Percentiles rank a stretch among this genome's conserved stretches.
phyloP scores from a whole-genome alignment of 2,888 invertebrate genomes.

The Hypselothyrea guttata region DNA sequence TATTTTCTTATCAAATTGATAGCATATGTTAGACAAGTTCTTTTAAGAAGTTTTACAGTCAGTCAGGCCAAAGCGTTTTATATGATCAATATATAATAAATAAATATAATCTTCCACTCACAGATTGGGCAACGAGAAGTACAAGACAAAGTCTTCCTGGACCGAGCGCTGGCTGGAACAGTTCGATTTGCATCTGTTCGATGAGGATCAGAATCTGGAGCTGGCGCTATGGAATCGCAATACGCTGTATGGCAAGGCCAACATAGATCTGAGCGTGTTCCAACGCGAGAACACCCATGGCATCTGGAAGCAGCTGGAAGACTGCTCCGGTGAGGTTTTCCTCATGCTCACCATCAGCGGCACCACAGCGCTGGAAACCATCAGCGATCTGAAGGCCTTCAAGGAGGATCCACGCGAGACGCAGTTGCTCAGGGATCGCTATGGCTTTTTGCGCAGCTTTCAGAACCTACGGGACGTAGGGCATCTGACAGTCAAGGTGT shows the following conservation, averaged over 20 bases:
- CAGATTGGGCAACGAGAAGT: slow-evolving; percentile 98
- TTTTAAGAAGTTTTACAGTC: too few species aligned
- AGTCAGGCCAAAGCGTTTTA: too few species aligned
- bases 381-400: slow-evolving; percentile 93
- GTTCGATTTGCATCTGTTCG: slow-evolving; percentile 97
- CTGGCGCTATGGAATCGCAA: slow-evolving; percentile 90
- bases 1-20: too few species aligned
- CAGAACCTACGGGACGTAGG: slow-evolving; percentile 93
- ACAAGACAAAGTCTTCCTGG: slow-evolving; percentile 95
- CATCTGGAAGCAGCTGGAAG: slow-evolving; percentile 94
- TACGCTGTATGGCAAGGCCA: slow-evolving; percentile 85
- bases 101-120: too few species aligned
- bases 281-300: slow-evolving; percentile 96
- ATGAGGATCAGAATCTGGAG: slow-evolving; percentile 95
- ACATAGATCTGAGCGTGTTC: slow-evolving; percentile 91
- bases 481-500: slow-evolving; percentile 96
- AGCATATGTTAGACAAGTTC: too few species aligned
- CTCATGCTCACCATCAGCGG: slow-evolving; percentile 97
- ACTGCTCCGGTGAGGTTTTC: slow-evolving; percentile 92
- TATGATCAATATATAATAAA: too few species aligned
- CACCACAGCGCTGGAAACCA: slow-evolving; percentile 95
- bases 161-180: slow-evolving; percentile 97
- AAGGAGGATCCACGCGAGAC: slow-evolving; percentile 90
- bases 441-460: slow-evolving; percentile 86
- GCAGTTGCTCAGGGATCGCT: slow-evolving; percentile 84